Conservation (phyloP, 2,888 invertebrate genomes). For the Ectropis crepuscularia region DNA sequence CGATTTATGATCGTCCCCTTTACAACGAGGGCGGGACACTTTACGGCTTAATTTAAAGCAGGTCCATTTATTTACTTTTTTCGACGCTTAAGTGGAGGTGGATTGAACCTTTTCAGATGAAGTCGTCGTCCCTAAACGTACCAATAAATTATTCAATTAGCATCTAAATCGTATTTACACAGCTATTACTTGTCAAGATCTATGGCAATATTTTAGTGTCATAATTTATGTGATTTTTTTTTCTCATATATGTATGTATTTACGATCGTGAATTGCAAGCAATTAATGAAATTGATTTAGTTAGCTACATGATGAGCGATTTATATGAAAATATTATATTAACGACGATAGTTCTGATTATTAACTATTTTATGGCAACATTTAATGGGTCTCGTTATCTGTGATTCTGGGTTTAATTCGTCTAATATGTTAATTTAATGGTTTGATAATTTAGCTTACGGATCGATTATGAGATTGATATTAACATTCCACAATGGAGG, state of each 20-base stretch:
- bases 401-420: conserved; percentile 43
- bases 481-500: conserved; percentile 18
- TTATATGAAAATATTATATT: conserved; percentile 34
- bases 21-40: conserved; percentile 69
- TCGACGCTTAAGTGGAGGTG: conserved; percentile 33
- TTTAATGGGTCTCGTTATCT: conserved; percentile 40
- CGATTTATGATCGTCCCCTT: conserved; percentile 75
- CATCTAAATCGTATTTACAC: conserved; percentile 39
- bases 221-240: conserved; percentile 30
- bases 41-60: conserved; percentile 78
- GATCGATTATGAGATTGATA: conserved; percentile 28
- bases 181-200: conserved; percentile 31
- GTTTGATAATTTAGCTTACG: conserved; percentile 34
- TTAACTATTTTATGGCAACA: conserved; percentile 44
- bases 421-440: conserved; percentile 45
- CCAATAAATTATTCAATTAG: conserved; percentile 37
- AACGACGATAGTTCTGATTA: conserved; percentile 37
- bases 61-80: conserved; percentile 55
- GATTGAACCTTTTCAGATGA: conserved; percentile 37
- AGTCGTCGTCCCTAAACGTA: conserved; percentile 32
- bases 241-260: conserved; percentile 21
- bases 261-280: conserved; percentile 38
- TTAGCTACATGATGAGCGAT: conserved; percentile 29
- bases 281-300: conserved; percentile 41
- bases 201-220: conserved; percentile 36